A percentile compares a stretch with the other conserved stretches of the same genome.
Evolutionary conservation across 2,797 vertebrate species (phyloP).

Genomic region (Pseudochirops cupreus): DNA sequence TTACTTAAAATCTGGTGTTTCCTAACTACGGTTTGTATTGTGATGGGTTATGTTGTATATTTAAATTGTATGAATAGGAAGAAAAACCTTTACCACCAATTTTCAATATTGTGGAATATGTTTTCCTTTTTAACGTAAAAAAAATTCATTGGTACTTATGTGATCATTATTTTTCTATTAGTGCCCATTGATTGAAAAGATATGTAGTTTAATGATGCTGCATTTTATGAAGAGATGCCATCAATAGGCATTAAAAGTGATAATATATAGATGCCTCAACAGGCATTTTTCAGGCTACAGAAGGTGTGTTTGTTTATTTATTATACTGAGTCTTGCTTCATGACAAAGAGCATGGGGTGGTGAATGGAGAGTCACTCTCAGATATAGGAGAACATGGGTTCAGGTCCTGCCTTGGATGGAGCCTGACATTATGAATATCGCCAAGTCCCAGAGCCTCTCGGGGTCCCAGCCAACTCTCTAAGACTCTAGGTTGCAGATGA

Average conservation of each 20-base stretch:
- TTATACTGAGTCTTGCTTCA: not conserved
- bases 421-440: not conserved
- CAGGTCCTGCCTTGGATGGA: not conserved
- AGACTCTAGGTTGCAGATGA: not conserved
- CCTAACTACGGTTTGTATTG: not conserved
- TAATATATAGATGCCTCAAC: not conserved
- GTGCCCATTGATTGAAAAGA: not conserved
- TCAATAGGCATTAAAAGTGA: not conserved
- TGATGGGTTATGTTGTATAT: not conserved
- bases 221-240: not conserved
- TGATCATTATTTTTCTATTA: not conserved
- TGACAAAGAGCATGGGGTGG: not conserved
- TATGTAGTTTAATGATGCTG: not conserved
- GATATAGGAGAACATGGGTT: not conserved
- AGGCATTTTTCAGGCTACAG: not conserved
- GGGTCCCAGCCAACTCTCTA: not conserved
- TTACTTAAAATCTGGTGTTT: not conserved
- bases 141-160: not conserved
- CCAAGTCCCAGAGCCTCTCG: not conserved
- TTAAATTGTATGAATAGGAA: not conserved
- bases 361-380: not conserved
- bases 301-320: not conserved
- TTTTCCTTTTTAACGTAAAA: not conserved
- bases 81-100: not conserved
- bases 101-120: not conserved